Conservation (phyloP, 2,888 invertebrate species). For the Monochamus alternatus region DNA sequence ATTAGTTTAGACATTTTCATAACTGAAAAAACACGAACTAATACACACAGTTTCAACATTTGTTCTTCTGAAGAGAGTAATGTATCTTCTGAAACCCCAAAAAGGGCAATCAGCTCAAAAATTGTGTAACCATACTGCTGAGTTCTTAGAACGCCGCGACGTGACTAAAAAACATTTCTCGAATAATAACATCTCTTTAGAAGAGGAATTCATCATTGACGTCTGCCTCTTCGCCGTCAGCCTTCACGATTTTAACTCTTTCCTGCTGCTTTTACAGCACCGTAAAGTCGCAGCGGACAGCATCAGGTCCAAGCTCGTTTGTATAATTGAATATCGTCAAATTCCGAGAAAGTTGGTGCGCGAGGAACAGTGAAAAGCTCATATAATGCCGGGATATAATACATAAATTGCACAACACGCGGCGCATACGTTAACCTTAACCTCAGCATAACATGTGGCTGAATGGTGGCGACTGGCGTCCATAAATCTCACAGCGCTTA, state of each 20-base stretch:
- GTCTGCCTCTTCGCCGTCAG: neutral
- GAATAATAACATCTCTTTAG: no score
- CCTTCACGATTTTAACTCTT: neutral
- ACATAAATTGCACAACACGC: constrained; percentile 18
- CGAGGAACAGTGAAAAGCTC: neutral
- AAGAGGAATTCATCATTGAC: neutral
- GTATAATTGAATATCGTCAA: neutral
- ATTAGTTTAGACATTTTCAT: no score
- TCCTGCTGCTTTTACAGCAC: neutral
- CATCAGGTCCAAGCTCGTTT: neutral
- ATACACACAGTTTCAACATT: no score
- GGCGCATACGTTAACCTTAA: constrained; percentile 14
- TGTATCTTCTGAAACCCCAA: no score
- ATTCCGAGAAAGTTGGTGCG: neutral
- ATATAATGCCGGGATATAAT: neutral
- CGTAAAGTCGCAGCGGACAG: neutral
- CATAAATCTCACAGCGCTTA: neutral
- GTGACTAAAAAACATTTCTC: no score
- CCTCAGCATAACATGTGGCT: neutral
- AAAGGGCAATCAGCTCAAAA: no score
- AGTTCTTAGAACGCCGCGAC: no score
- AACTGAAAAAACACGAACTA: no score
- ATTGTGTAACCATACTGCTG: no score
- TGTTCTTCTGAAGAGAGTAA: no score
- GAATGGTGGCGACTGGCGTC: neutral